Conservation (phyloP, 1,140 invertebrate genomes). For the Diplogasteroides magnus region DNA sequence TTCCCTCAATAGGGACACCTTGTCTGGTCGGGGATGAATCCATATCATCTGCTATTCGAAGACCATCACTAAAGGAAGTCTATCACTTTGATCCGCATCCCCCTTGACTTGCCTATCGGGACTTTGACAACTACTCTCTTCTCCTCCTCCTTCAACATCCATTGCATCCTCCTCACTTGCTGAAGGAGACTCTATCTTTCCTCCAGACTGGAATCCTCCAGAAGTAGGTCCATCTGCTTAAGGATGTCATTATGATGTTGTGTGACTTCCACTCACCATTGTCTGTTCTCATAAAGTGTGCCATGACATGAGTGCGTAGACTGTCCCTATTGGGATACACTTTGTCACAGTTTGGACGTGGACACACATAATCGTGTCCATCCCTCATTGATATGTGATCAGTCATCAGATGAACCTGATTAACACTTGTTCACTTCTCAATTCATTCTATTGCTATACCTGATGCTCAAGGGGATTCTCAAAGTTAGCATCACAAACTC, state of each 20-base stretch:
- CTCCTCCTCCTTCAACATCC: neutral
- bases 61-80: neutral
- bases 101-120: neutral
- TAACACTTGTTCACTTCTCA: neutral
- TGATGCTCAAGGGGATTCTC: constrained; percentile 14
- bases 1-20: neutral
- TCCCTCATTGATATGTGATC: constrained; percentile 34
- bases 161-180: neutral
- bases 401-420: constrained; percentile 27
- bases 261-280: neutral
- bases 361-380: constrained; percentile 30
- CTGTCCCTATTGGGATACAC: constrained; percentile 30
- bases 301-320: constrained; percentile 23
- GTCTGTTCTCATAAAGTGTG: constrained; percentile 14
- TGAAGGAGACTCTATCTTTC: neutral
- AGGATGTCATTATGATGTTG: neutral
- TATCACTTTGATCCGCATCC: neutral
- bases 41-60: neutral
- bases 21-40: neutral
- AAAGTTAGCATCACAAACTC: constrained; percentile 11
- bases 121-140: neutral
- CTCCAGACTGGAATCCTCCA: neutral
- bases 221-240: neutral
- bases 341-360: constrained; percentile 25
- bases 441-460: neutral